Base-by-base conservation (phyloP, 2,113 vertebrate genomes). In the Penelope pileata region DNA sequence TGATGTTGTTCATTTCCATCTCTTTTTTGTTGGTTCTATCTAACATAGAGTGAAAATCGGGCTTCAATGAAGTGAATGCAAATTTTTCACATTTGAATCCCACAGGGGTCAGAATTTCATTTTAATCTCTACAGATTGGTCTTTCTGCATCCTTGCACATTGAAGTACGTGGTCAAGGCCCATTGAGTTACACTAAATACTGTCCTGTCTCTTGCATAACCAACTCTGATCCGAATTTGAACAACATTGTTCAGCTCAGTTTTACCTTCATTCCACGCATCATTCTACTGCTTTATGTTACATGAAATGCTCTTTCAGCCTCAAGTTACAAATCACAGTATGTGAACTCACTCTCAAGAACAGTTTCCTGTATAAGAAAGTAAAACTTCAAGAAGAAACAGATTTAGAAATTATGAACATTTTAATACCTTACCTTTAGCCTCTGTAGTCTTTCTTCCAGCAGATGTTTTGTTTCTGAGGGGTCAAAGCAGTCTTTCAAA, bases 401-500 rank as follows among this genome's bases (percentile, higher is more conserved):
- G 69, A 23, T 63, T 72, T 24, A 53, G 42, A 78, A 80, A 84
- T 69, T 3, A 75, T 72, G 29, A 78, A 14, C 9, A n/a, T 32
- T 77, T 81, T 82, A 23, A 83, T 68, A 21, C 83, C 98, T 98
- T 92, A 99, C 99, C 77, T 95, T 95, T 64, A 99, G 97, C 86
- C 96, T 98, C 50, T 98, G 98, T 62, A 98, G 94, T 42, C 96
- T 98, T 15, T 97, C 97, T 92, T 99, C 98, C 75, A 98, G 69
- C 23, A 97, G 89, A 3, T 30, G 47, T 93, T 97, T 98, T 63
- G 97, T 98, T 98, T 99, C 98, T 23, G 98, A 97, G 51, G 98
- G 97, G 75, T 99, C 98, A 89, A 99, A 99, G 88, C 99, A 99
- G 43, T 99, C 99, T 16, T 99, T 98, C 82, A 99, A 98, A 21